phyloP scores from a whole-genome alignment of 2,113 vertebrate genomes.

The Phrynosoma platyrhinos region DNA sequence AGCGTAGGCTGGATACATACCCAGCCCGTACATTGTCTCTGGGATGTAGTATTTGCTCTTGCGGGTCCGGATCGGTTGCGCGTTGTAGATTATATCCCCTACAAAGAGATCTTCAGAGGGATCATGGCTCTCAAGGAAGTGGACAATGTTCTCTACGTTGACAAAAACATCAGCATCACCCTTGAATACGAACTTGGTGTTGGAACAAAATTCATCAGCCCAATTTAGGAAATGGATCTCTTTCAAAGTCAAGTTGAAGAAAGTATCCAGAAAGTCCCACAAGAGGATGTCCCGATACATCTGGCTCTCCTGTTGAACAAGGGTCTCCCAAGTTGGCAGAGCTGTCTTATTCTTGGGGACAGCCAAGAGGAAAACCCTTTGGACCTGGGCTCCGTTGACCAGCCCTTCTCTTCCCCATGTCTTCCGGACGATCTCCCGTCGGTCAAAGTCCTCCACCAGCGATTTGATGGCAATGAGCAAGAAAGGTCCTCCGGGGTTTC shows the following conservation, averaged over 20 bases:
- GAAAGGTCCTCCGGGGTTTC: constrained; percentile 72
- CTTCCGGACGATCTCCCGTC: constrained; percentile 93
- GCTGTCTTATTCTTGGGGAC: constrained; percentile 81
- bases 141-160: constrained; percentile 91
- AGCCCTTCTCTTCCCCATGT: constrained; percentile 91
- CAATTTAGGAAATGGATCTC: constrained; percentile 95
- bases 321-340: constrained; percentile 86
- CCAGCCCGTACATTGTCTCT: constrained; percentile 88
- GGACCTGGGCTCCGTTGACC: constrained; percentile 78
- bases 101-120: constrained; percentile 86
- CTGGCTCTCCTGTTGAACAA: constrained; percentile 89
- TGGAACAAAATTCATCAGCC: constrained; percentile 87
- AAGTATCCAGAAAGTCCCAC: constrained; percentile 97
- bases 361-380: constrained; percentile 91
- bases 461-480: constrained; percentile 95
- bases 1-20: constrained; percentile 89
- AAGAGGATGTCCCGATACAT: constrained; percentile 88
- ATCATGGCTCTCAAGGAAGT: constrained; percentile 83
- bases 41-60: constrained; percentile 95
- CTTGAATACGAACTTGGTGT: constrained; percentile 92
- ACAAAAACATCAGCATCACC: constrained; percentile 94
- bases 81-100: constrained; percentile 92
- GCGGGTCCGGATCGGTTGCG: constrained; percentile 87
- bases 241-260: constrained; percentile 97
- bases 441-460: constrained; percentile 88